These are phyloP conservation scores for Idaea aversata DNA, from an alignment of 2,888 invertebrate species.

Conservation along the genomic window DNA sequence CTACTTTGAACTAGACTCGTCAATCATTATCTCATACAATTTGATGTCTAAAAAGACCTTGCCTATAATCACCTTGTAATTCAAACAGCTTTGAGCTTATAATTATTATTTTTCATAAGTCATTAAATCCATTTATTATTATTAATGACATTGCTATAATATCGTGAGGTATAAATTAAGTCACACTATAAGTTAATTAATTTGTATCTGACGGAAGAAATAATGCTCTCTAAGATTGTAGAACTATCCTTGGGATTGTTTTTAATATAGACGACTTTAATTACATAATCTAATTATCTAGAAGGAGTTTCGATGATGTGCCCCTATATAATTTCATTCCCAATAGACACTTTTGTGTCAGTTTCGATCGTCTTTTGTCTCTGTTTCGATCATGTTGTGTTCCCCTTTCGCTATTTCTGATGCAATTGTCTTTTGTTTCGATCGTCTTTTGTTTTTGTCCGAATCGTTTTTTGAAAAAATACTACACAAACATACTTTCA, in stretches of 20 bases:
- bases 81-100: slow-evolving; percentile 1
- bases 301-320: too few relatives aligned
- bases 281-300: too few relatives aligned
- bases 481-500: too few relatives aligned
- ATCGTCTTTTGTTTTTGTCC: too few relatives aligned
- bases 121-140: not conserved
- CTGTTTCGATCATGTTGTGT: too few relatives aligned
- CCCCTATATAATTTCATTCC: too few relatives aligned
- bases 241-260: not conserved
- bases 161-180: not conserved
- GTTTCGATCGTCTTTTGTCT: too few relatives aligned
- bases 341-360: too few relatives aligned
- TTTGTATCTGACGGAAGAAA: slow-evolving; percentile 1
- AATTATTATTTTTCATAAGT: not conserved
- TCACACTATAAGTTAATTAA: not conserved
- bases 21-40: not conserved
- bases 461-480: too few relatives aligned
- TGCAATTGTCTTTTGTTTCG: too few relatives aligned
- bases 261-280: not conserved
- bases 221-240: not conserved
- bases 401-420: too few relatives aligned
- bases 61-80: not conserved
- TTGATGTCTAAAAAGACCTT: not conserved
- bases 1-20: not conserved
- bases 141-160: not conserved